Base-by-base conservation (phyloP, 1,140 invertebrate species). In the Apis dorsata region DNA sequence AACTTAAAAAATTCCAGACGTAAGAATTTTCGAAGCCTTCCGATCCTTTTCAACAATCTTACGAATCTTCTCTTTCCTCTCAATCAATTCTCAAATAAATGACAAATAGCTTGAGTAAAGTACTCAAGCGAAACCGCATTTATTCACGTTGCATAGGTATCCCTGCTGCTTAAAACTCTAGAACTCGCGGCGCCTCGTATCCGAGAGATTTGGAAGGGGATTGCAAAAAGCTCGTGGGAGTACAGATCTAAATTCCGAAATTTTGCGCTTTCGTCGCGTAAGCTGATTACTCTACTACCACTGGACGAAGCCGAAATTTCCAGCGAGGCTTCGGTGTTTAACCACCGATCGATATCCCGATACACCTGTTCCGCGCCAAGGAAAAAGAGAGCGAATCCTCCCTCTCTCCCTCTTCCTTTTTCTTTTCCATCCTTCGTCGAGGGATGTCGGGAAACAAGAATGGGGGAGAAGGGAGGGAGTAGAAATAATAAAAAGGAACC, bases 321-420 rank as follows among this genome's bases (percentile, higher is more conserved):
- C 70, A 49, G 62, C 53, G 63, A 49, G 62, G 62, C 79, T 75
- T 65, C 79, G 28, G 28, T 57, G 53, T 81, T 81, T 81, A 81
- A 81, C 71, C 79, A 17, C 79, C 34, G 79, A 81, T 81, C 79
- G 71, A 81, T 81, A 81, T 51, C 28, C 53, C 71, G 17, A 59
- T 75, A 55, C n/a, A 4, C 4, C 60, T 12, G 51, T 55, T 19
- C 44, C 15, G 0, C 28, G 51, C 10, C 15, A 12, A 12, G 44
- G 5, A 21, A 21, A 17, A 49, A 49, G 12, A 44, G 21, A 28
- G 49, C 4, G 15, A 17, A 24, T 49, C 13, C 51, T 21, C 12
- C 3, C 8, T 28, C 17, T n/a, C n/a, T 55, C 5, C 2, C 19
- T 13, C n/a, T n/a, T 49, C 62, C 70, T 44, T 34, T 34, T 34